Base-by-base conservation (phyloP, 2,888 invertebrate species). In the Oscheius sp. region DNA sequence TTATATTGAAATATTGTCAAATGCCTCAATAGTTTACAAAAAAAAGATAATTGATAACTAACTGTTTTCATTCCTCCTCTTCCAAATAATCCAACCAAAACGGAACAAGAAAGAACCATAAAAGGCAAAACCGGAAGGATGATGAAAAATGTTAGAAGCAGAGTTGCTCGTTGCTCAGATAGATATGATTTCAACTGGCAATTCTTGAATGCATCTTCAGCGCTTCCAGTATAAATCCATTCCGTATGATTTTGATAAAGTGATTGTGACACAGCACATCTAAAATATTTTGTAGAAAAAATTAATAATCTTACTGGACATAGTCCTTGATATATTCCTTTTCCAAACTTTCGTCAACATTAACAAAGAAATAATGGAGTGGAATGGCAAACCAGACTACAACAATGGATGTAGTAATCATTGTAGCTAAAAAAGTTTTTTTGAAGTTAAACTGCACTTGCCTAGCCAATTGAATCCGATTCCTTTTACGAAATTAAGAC, bases 51-150 rank as follows among this genome's bases (percentile, higher is more conserved):
- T n/a, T n/a, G n/a, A 23, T 25, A 29, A 61, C 61, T n/a, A 3
- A 61, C 61, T 27, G 42, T 61, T 27, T 61, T 61, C 61, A 61
- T 61, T 25, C 61, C 61, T 17, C 61, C 61, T 27, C 45, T 25
- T 25, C 61, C 61, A 45, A 42, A 61, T 15, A 61, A 23, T 29
- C 61, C 61, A 20, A 45, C 61, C 25, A 42, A 5, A 27, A 61
- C 45, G 6, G 61, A 25, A 8, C 45, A 15, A 8, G 45, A 20
- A 42, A 61, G 31, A 27, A 45, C 17, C 4, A 61, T 25, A 29
- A 61, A 61, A 29, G 61, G 45, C 3, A 31, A 10, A 12, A 45
- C 29, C 1, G 61, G 61, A 3, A 61, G 17, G 8, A 61, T 1
- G 23, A 61, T 25, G 31, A 45, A 61, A 29, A 61, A 25, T 1